A percentile compares a stretch with the other conserved stretches of the same genome.
phyloP scores from a whole-genome alignment of 2,797 vertebrate species.

The Aldrovandia affinis region DNA sequence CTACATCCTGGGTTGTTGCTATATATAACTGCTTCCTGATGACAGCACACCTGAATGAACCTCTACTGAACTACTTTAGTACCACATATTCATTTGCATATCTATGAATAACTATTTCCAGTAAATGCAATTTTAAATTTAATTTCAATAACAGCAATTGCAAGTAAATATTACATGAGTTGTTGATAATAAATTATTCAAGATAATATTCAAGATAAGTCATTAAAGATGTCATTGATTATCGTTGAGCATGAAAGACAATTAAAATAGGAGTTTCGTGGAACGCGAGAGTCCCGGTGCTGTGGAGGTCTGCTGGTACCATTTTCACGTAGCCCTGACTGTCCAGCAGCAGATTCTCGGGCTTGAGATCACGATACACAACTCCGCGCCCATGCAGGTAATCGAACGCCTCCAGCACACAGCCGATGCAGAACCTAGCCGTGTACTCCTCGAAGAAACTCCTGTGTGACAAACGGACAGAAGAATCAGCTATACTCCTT shows the following conservation, averaged over 20 bases:
- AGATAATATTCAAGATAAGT: no score
- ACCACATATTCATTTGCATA: background rate
- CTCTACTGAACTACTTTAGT: background rate
- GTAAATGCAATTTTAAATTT: no score
- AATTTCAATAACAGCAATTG: no score
- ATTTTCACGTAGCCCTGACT: constrained; percentile 76
- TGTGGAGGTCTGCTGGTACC: constrained; percentile 48
- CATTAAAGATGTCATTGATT: no score
- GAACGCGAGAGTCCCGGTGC: background rate
- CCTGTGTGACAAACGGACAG: constrained; percentile 52
- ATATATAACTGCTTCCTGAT: background rate
- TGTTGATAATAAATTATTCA: no score
- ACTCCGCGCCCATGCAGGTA: constrained; percentile 73
- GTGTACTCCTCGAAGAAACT: constrained; percentile 72
- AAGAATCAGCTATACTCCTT: background rate
- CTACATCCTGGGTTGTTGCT: no score
- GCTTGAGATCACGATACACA: constrained; percentile 77
- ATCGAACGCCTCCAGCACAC: constrained; percentile 77
- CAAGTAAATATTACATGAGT: no score
- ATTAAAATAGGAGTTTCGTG: background rate
- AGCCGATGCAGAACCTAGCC: constrained; percentile 75
- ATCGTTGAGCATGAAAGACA: background rate
- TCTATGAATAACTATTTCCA: background rate
- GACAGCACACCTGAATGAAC: background rate
- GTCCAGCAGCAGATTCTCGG: constrained; percentile 76